These are phyloP conservation scores for Adineta ricciae DNA, from an alignment of 2,888 invertebrate species.

Conservation along the genomic window DNA sequence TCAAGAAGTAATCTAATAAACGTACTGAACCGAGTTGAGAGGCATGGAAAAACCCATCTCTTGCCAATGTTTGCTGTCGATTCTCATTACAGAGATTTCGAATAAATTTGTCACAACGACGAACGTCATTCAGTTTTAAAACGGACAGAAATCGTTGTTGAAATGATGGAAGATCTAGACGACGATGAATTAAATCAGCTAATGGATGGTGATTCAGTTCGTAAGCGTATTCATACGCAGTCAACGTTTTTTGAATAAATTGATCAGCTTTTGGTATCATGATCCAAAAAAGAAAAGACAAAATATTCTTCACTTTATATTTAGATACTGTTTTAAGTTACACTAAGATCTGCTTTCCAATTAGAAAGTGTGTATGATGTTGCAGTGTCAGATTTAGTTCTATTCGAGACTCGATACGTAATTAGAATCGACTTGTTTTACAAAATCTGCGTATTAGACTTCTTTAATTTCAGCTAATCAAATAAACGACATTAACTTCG, in stretches of 20 bases:
- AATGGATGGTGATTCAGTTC: not conserved
- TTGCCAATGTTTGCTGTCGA: not conserved
- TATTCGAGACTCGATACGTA: no score
- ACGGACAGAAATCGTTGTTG: no score
- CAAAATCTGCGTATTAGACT: no score
- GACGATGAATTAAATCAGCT: not conserved
- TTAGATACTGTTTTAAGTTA: no score
- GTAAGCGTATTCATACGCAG: not conserved
- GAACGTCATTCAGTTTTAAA: not conserved
- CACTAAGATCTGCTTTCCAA: not conserved
- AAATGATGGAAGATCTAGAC: not conserved
- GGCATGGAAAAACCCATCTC: slow-evolving; percentile 19
- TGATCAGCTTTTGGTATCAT: not conserved
- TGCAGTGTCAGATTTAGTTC: no score
- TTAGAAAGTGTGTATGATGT: no score
- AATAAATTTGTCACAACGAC: not conserved
- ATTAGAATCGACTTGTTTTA: no score
- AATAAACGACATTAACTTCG: no score
- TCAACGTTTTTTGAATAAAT: not conserved
- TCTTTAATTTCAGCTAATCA: no score
- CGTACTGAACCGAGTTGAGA: slow-evolving; percentile 26
- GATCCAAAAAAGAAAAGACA: not conserved
- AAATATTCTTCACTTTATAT: not conserved
- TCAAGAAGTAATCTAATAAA: slow-evolving; percentile 28
- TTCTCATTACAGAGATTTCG: not conserved